phyloP scores from a whole-genome alignment of 2,113 vertebrate species.

The Microcebus murinus region DNA sequence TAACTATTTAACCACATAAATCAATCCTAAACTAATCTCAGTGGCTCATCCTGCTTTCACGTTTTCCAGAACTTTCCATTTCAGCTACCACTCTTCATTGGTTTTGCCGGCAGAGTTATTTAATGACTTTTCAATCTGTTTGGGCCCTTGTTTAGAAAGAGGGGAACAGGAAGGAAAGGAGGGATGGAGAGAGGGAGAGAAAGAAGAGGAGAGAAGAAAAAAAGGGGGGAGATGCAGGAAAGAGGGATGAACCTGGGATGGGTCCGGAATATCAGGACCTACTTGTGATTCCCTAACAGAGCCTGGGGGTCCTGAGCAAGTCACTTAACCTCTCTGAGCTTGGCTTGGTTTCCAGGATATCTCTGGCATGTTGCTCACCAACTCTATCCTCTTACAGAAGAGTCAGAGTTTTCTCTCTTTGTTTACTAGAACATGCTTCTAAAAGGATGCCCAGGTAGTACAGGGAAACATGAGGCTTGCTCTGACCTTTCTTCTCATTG shows the following conservation, averaged over 20 bases:
- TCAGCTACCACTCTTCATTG: background rate
- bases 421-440: background rate
- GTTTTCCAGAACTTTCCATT: slow-evolving; percentile 68
- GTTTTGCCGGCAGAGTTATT: slow-evolving; percentile 24
- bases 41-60: slow-evolving; percentile 59
- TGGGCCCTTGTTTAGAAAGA: background rate
- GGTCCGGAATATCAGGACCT: background rate
- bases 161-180: background rate
- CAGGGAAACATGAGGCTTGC: background rate
- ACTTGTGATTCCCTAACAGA: background rate
- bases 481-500: background rate
- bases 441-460: background rate
- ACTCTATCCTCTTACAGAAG: background rate
- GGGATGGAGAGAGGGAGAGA: too few species aligned
- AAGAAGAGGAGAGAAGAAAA: too few species aligned
- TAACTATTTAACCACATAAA: slow-evolving; percentile 78
- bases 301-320: background rate
- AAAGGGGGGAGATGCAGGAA: too few species aligned
- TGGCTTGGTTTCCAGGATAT: background rate
- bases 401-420: background rate
- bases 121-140: background rate
- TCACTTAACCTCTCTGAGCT: background rate
- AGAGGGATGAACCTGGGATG: background rate
- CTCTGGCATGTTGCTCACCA: background rate
- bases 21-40: slow-evolving; percentile 76